A percentile compares a stretch with the other conserved stretches of the same genome.
These are phyloP conservation scores for Meriones unguiculatus DNA, from an alignment of 2,113 vertebrate genomes.

Conservation along the genomic window DNA sequence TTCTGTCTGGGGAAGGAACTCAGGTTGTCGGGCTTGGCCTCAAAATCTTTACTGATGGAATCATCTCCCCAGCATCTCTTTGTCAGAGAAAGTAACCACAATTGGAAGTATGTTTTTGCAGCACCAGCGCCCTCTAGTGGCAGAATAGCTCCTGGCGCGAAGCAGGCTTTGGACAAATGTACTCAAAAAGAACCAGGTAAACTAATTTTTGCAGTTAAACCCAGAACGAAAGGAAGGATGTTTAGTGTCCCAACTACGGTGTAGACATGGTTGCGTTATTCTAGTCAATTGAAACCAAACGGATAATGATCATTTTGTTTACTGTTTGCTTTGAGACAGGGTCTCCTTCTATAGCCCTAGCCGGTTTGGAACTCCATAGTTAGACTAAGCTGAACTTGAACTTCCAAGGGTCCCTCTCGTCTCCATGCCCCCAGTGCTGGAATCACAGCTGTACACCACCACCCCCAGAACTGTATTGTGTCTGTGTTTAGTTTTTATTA, in stretches of 20 bases:
- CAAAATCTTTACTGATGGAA: neutral
- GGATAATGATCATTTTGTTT: neutral
- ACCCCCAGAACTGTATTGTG: neutral
- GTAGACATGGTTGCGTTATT: neutral
- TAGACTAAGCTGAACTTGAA: neutral
- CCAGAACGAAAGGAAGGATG: neutral
- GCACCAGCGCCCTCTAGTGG: conserved; percentile 63
- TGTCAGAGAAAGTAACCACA: accelerated
- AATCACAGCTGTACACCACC: neutral
- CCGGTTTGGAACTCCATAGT: neutral
- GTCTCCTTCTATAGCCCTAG: neutral
- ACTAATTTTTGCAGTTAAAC: neutral
- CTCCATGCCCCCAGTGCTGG: neutral
- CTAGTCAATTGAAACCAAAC: neutral
- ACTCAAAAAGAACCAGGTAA: neutral
- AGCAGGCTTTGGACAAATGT: neutral
- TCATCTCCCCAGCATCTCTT: neutral
- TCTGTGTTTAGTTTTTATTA: neutral
- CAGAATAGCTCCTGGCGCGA: neutral
- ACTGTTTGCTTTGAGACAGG: neutral
- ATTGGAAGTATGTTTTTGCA: neutral
- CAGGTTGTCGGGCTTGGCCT: neutral
- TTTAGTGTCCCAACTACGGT: neutral
- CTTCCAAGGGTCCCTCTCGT: neutral
- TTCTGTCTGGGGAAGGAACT: neutral